Conservation (phyloP, 2,113 vertebrate genomes). For the Myotis lucifugus region DNA sequence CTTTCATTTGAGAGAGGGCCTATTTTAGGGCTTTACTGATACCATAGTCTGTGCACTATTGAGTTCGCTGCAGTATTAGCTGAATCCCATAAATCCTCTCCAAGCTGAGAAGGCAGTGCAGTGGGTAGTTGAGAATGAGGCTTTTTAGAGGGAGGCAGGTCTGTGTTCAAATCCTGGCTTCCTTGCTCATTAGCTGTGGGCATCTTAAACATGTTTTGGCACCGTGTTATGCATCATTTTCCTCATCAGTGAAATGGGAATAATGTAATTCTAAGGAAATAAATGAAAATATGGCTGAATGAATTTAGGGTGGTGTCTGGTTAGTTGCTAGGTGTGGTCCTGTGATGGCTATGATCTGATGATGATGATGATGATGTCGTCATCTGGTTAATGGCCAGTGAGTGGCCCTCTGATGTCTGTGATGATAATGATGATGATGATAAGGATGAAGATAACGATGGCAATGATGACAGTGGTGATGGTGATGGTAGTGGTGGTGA, state of each 20-base stretch:
- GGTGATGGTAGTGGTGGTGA: not conserved
- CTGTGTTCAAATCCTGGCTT: not conserved
- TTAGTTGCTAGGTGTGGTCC: no score
- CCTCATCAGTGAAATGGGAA: not conserved
- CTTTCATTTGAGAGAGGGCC: conserved; percentile 50
- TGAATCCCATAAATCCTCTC: conserved; percentile 54
- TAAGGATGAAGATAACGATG: not conserved
- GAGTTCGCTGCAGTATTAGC: conserved; percentile 68
- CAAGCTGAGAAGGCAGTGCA: not conserved
- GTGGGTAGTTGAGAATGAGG: not conserved
- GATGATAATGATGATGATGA: rapidly evolving
- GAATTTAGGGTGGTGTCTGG: no score
- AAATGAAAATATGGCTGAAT: not conserved
- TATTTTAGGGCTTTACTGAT: conserved; percentile 63
- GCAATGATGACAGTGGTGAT: no score
- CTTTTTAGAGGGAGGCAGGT: not conserved
- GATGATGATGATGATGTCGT: no score
- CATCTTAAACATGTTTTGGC: not conserved
- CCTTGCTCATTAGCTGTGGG: not conserved
- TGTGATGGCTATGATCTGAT: no score
- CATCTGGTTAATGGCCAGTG: not conserved
- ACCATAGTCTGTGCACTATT: conserved; percentile 62
- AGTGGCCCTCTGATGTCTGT: no score
- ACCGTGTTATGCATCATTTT: not conserved
- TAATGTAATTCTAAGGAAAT: not conserved